These are phyloP conservation scores for Molorchus minor DNA, from an alignment of 2,888 invertebrate genomes.

Conservation along the genomic window DNA sequence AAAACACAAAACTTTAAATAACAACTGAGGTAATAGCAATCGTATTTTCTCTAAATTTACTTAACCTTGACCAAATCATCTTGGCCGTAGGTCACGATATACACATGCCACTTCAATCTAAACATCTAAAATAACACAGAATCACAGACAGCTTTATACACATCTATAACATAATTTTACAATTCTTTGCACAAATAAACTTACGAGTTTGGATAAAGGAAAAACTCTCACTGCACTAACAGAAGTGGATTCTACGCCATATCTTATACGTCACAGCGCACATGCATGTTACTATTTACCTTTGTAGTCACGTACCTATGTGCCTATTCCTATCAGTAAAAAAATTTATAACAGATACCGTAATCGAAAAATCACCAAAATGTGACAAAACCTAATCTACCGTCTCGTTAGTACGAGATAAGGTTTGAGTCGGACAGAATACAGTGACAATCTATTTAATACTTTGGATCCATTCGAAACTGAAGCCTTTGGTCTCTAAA, in stretches of 20 bases:
- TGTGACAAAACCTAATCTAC: not conserved
- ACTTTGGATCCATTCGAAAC: no score
- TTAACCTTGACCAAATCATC: not conserved
- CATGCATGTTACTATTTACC: slow-evolving; percentile 2
- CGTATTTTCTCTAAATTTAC: not conserved
- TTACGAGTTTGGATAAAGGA: not conserved
- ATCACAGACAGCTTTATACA: no score
- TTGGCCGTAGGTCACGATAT: not conserved
- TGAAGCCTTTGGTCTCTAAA: no score
- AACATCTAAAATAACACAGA: not conserved
- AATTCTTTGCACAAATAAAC: not conserved
- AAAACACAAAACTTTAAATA: no score
- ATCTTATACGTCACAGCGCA: not conserved
- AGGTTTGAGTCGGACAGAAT: no score
- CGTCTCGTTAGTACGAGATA: no score
- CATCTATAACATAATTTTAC: no score
- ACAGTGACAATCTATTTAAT: no score
- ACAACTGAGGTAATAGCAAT: not conserved
- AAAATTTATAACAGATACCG: not conserved
- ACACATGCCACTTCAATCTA: not conserved
- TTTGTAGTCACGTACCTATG: not conserved
- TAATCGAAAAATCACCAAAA: not conserved
- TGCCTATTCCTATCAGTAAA: slow-evolving; percentile 2
- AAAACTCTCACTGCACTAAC: not conserved
- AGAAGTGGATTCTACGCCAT: not conserved